Evolutionary conservation across 2,888 invertebrate genomes (phyloP), one percentile per base, ranked within the genome.

Genomic region (Eledona agricola): DNA sequence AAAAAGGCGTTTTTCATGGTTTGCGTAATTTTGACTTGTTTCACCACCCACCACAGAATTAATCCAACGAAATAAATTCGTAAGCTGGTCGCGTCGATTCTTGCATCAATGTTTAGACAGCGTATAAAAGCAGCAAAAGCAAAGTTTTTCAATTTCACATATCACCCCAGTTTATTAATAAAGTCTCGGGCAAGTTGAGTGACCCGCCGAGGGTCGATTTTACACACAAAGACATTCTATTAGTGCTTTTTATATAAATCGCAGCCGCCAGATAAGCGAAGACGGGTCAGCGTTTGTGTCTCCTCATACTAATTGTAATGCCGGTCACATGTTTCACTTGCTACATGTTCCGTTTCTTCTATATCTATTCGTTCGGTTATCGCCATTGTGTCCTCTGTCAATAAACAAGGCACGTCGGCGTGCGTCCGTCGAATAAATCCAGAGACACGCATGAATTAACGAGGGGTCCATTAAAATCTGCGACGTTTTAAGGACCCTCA

Each of bases 401-500:
- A 37, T 35, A 35, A 35, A 22, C 13, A 6, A 12, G 22, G 13
- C 37, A 37, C 23, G 37, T 37, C 37, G 12, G 11, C 9, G 22
- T 13, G 15, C 12, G 22, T 23, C 15, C 12, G 23, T 12, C 15
- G 37, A 37, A 37, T 23, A 37, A 37, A 37, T 10, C 12, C 23
- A 6, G 23, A 7, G 25, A 7, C 23, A 4, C 9, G 9, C 42
- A 20, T 42, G 42, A 42, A 42, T 42, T 42, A 42, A 19, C 42
- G 15, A 26, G 19, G 29, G 28, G 28, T 42, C 42, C 31, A 42
- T 42, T 42, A 42, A 31, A 25, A 32, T 19, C 29, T 22, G 45
- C 45, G 28, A 45, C 51, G 29, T 13, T 38, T 40, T 46, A 23
- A 46, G 52, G 20, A 40, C 52, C 17, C 40, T 40, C 32, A 45